Conservation (phyloP, 2,113 vertebrate genomes). For the Mormyrus iriodes region DNA sequence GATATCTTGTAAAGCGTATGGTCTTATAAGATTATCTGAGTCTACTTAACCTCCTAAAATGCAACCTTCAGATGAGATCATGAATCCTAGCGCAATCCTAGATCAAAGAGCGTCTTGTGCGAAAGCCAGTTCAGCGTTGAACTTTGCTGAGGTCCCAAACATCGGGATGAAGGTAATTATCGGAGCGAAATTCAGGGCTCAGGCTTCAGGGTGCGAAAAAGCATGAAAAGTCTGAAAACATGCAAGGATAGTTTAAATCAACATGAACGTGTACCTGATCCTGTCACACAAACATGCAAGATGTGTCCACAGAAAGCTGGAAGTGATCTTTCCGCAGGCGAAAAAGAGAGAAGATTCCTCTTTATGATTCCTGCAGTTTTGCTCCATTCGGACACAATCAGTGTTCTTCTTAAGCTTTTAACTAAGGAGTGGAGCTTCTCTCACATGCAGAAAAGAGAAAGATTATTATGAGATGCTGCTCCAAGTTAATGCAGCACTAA, state of each 20-base stretch:
- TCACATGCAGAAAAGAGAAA: slow-evolving; percentile 12
- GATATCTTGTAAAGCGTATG: not conserved
- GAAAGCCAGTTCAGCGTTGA: not conserved
- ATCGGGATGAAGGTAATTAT: not conserved
- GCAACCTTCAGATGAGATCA: not conserved
- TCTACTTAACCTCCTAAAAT: not conserved
- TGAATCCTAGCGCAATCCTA: not conserved
- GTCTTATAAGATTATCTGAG: not conserved
- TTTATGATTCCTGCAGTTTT: not conserved
- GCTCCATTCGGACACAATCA: not conserved
- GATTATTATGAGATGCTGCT: not conserved
- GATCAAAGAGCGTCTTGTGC: not conserved
- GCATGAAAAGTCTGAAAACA: not conserved
- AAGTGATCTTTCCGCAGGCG: not conserved
- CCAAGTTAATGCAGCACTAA: not conserved
- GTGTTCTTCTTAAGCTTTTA: slow-evolving; percentile 7
- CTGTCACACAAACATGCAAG: slow-evolving; percentile 15
- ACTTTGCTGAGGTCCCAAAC: not conserved
- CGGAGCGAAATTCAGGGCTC: not conserved
- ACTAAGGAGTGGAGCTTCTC: not conserved
- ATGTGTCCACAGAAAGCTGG: not conserved
- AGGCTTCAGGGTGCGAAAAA: not conserved
- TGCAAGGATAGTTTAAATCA: not conserved
- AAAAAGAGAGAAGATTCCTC: not conserved
- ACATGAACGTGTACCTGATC: not conserved